A percentile compares a stretch with the other conserved stretches of the same genome.
Evolutionary conservation across 1,140 invertebrate species (phyloP).

Genomic region (Ceratosolen fusciceps): DNA sequence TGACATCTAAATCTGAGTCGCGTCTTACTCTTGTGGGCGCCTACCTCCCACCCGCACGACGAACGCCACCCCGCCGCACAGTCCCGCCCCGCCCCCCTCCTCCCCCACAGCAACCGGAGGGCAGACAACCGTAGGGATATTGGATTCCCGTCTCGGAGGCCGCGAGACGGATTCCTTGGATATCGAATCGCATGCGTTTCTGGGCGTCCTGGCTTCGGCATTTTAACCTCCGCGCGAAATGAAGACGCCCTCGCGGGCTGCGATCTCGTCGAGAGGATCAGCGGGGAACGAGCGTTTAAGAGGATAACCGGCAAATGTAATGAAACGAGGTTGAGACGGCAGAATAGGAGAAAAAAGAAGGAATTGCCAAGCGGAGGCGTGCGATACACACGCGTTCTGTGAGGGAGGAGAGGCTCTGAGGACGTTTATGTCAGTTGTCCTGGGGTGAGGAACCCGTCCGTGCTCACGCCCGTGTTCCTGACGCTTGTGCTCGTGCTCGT

Average conservation of each 20-base stretch:
- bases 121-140: not conserved
- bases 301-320: slow-evolving; percentile 8
- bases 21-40: no score
- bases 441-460: not conserved
- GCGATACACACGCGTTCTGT: slow-evolving; percentile 13
- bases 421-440: slow-evolving; percentile 11
- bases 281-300: slow-evolving; percentile 34
- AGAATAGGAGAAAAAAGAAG: slow-evolving; percentile 32
- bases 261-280: not conserved
- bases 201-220: not conserved
- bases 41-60: no score
- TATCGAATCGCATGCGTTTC: not conserved
- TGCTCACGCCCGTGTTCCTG: no score
- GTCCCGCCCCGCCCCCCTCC: no score
- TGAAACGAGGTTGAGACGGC: slow-evolving; percentile 1
- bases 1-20: not conserved
- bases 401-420: slow-evolving; percentile 12
- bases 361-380: slow-evolving; percentile 40
- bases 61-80: no score
- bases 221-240: not conserved
- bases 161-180: not conserved
- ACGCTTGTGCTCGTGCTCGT: no score
- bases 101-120: no score
- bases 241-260: slow-evolving; percentile 4
- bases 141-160: not conserved